Base-by-base conservation (phyloP, 1,140 invertebrate species). In the Campoletis sonorensis region DNA sequence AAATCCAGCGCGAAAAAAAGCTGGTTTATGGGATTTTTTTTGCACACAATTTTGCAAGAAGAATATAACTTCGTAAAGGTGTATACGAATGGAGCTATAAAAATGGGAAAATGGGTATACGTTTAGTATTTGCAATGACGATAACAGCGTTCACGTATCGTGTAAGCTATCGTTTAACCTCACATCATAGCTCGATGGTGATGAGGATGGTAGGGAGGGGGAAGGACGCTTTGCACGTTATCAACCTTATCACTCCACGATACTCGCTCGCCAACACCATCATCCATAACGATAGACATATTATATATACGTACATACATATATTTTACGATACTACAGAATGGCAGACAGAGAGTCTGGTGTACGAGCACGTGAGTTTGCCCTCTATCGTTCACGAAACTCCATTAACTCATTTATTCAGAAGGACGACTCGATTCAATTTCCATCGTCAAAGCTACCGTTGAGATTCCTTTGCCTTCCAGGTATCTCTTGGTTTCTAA, bases 351-450 rank as follows among this genome's bases (percentile, higher is more conserved):
- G 23, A 64, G 61, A 64, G 61, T 23, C 21, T 23, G 23, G 61
- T 64, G 23, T 7, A 11, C 33, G 37, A 72, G 70, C 8, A 71
- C 18, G 23, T 16, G 10, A 37, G 18, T 33, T n/a, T 18, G 4
- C n/a, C 81, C 81, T 70, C 84, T 84, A 85, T 85, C 84, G 73
- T 81, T 85, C 81, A 67, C 82, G 84, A 86, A 87, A 85, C 86
- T 85, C 83, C 85, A 87, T 87, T 87, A 87, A 85, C 79, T 81
- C 80, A 75, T 76, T 81, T 85, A 73, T 87, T 84, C 84, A 78
- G 45, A 72, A 49, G 37, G 37, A 72, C 70, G 70, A 27, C 68
- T 37, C 70, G 70, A 37, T 49, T 72, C 37, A 37, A 37, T 37
- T 71, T 30, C 37, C 33, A 18, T 72, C 70, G 37, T 72, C 70